Conservation (phyloP, 2,888 invertebrate genomes). For the Brachynemurus nebulosus region DNA sequence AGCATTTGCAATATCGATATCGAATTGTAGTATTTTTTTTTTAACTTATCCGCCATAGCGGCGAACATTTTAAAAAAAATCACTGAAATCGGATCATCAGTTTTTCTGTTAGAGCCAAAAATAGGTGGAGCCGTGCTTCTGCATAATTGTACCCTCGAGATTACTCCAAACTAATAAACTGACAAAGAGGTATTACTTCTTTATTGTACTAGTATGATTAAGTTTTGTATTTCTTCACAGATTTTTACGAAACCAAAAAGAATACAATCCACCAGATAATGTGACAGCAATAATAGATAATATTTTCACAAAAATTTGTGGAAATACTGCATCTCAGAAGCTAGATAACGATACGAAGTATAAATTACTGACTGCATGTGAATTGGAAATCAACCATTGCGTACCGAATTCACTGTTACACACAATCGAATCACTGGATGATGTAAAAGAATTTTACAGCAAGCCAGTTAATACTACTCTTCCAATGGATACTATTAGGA, state of each 20-base stretch:
- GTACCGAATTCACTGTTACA: constrained; percentile 76
- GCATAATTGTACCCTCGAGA: too few relatives aligned
- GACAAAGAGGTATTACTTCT: too few relatives aligned
- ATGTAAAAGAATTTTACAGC: constrained; percentile 56
- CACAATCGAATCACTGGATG: constrained; percentile 57
- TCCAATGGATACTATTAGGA: constrained; percentile 58
- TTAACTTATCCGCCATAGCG: too few relatives aligned
- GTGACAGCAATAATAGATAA: constrained; percentile 43
- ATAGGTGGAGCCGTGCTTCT: too few relatives aligned
- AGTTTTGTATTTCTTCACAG: constrained; percentile 34
- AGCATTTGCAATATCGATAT: too few relatives aligned
- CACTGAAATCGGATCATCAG: too few relatives aligned
- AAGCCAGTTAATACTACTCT: constrained; percentile 54
- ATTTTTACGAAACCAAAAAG: constrained; percentile 58
- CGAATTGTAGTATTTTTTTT: too few relatives aligned
- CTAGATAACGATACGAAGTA: constrained; percentile 46
- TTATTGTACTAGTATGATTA: too few relatives aligned
- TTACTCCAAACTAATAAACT: too few relatives aligned
- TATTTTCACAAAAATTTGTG: constrained; percentile 41
- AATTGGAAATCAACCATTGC: constrained; percentile 54
- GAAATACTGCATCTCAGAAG: constrained; percentile 30
- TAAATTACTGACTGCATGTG: constrained; percentile 53
- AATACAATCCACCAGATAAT: constrained; percentile 59
- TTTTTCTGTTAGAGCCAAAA: too few relatives aligned
- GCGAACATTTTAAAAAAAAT: too few relatives aligned